Evolutionary conservation across 2,888 invertebrate species (phyloP).

Genomic region (Callosobruchus maculatus): DNA sequence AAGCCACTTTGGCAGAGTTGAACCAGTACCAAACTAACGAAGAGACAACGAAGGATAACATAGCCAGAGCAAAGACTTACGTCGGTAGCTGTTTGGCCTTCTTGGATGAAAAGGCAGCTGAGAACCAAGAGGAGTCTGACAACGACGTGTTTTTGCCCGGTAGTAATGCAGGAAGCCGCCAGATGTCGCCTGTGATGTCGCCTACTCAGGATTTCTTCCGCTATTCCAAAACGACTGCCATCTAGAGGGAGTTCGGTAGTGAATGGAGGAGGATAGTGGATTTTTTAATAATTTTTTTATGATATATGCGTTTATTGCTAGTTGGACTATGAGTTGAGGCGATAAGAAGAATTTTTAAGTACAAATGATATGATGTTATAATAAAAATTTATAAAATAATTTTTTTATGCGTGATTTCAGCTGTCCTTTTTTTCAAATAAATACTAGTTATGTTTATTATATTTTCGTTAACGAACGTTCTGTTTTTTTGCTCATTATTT

Average conservation of each 20-base stretch:
- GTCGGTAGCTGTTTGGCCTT: conserved; percentile 28
- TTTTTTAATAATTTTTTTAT: no score
- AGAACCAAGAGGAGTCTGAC: conserved; percentile 9
- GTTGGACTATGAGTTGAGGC: no score
- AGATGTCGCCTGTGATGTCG: conserved; percentile 2
- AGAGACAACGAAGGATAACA: conserved; percentile 25
- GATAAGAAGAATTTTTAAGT: no score
- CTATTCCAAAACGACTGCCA: conserved; percentile 19
- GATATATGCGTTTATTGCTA: no score
- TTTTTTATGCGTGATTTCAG: no score
- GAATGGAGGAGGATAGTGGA: no score
- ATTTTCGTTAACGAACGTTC: no score
- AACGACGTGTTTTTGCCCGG: conserved; percentile 24
- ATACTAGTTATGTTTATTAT: no score
- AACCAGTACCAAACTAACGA: conserved; percentile 18
- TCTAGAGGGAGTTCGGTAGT: conserved; percentile 5
- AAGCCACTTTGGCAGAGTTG: conserved; percentile 17
- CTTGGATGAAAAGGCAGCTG: conserved; percentile 28
- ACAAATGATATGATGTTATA: no score
- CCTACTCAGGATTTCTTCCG: background rate
- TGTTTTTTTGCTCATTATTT: no score
- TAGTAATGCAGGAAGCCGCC: conserved; percentile 6
- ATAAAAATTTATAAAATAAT: no score
- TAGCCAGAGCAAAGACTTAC: conserved; percentile 24
- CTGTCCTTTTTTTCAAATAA: no score